Percentiles rank a stretch among this genome's conserved stretches.
Conservation (phyloP, 2,797 vertebrate genomes). For the Urosaurus nigricauda region DNA sequence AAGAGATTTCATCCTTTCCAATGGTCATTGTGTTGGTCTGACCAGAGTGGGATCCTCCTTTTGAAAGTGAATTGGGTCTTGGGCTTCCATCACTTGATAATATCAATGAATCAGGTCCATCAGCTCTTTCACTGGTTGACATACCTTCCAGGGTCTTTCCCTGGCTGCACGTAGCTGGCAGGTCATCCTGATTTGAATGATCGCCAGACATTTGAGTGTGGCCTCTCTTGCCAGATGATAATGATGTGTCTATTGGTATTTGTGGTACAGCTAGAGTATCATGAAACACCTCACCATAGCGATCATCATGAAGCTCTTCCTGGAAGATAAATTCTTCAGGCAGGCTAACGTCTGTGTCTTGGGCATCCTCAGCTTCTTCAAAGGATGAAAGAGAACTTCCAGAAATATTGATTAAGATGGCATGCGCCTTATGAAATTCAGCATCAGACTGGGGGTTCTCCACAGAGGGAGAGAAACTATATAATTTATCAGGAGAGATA, state of each 20-base stretch:
- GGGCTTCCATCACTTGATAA: background rate
- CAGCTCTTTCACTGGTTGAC: background rate
- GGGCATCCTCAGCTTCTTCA: slow-evolving; percentile 49
- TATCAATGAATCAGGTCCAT: background rate
- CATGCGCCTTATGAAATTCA: slow-evolving; percentile 76
- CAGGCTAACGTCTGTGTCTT: slow-evolving; percentile 60
- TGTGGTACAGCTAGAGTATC: background rate
- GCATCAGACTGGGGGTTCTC: slow-evolving; percentile 46
- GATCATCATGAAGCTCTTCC: background rate
- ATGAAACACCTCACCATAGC: background rate
- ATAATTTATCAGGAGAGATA: background rate
- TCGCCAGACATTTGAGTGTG: background rate
- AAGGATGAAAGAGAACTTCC: slow-evolving; percentile 64
- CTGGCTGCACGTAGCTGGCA: background rate
- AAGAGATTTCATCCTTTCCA: background rate
- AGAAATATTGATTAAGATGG: slow-evolving; percentile 60
- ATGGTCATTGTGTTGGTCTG: background rate
- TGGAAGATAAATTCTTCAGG: slow-evolving; percentile 52
- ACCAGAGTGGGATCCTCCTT: rapidly evolving
- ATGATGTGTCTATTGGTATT: background rate
- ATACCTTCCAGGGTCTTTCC: background rate
- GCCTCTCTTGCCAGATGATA: background rate
- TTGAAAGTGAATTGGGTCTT: background rate
- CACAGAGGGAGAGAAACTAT: background rate
- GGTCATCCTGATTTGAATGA: background rate